These are phyloP conservation scores for Enteromius thamalakanensis DNA, from an alignment of 2,797 vertebrate genomes.

Conservation along the genomic window DNA sequence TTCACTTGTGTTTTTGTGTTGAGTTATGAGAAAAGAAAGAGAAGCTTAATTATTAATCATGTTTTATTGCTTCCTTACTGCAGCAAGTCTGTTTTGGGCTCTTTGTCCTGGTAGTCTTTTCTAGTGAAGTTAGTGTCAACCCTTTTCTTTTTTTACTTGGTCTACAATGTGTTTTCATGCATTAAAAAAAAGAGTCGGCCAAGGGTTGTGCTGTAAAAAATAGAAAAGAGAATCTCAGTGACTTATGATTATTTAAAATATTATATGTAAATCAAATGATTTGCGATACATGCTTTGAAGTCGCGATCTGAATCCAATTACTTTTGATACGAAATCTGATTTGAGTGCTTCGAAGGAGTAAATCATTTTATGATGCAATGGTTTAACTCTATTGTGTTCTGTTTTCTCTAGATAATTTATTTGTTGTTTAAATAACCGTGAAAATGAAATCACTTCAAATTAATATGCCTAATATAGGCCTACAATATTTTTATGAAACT, in stretches of 20 bases:
- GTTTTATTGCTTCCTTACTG: slow-evolving; percentile 33
- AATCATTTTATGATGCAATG: too few relatives aligned
- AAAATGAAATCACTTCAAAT: too few relatives aligned
- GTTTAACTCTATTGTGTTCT: too few relatives aligned
- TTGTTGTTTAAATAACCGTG: too few relatives aligned
- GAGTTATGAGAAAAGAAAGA: background rate
- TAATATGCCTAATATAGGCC: too few relatives aligned
- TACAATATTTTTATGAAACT: too few relatives aligned
- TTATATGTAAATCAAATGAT: too few relatives aligned
- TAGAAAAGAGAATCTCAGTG: slow-evolving; percentile 22
- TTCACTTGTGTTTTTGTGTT: slow-evolving; percentile 10
- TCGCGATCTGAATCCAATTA: too few relatives aligned
- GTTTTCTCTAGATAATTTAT: too few relatives aligned
- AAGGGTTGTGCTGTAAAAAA: slow-evolving; percentile 29
- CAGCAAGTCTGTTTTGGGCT: slow-evolving; percentile 10
- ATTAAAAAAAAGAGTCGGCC: slow-evolving; percentile 46
- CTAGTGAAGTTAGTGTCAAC: slow-evolving; percentile 27
- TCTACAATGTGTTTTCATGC: slow-evolving; percentile 48
- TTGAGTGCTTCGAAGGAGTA: too few relatives aligned
- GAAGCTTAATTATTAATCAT: slow-evolving; percentile 50
- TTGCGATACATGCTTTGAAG: too few relatives aligned
- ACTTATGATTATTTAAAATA: background rate
- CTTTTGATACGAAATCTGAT: too few relatives aligned
- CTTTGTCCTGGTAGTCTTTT: slow-evolving; percentile 9
- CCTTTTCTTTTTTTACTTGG: slow-evolving; percentile 32